Conservation (phyloP, 2,888 invertebrate genomes). For the Eristalis pertinax region DNA sequence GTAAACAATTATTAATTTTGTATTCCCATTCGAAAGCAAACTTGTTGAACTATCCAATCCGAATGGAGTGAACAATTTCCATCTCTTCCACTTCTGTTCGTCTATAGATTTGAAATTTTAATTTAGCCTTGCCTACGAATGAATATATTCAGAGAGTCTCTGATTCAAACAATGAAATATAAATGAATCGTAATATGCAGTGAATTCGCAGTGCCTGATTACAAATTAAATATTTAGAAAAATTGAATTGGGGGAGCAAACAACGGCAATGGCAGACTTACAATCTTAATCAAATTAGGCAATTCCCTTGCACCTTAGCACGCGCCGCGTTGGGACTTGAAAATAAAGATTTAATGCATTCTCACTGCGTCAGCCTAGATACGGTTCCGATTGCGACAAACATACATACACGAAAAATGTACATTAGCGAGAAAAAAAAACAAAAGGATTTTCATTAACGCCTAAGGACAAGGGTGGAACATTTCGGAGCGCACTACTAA, state of each 20-base stretch:
- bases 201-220: conserved; percentile 51
- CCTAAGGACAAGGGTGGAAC: conserved; percentile 4
- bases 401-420: not conserved
- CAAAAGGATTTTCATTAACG: conserved; percentile 35
- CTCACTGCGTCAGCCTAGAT: conserved; percentile 19
- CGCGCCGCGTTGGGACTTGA: not conserved
- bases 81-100: not conserved
- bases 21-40: not conserved
- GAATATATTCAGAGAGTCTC: conserved; percentile 22
- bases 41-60: conserved; percentile 41
- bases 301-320: not conserved
- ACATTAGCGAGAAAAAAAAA: not conserved
- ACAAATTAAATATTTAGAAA: conserved; percentile 64
- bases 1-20: conserved; percentile 50
- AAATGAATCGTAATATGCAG: conserved; percentile 30
- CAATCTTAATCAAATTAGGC: not conserved
- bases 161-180: conserved; percentile 45
- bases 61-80: conserved; percentile 2
- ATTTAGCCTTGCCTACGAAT: conserved; percentile 22
- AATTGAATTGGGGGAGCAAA: conserved; percentile 33
- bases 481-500: conserved; percentile 18
- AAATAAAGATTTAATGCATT: conserved; percentile 7
- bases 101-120: conserved; percentile 4
- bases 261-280: not conserved
- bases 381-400: not conserved